These are phyloP conservation scores for Amblyraja radiata DNA, from an alignment of 2,797 vertebrate species.

Conservation along the genomic window DNA sequence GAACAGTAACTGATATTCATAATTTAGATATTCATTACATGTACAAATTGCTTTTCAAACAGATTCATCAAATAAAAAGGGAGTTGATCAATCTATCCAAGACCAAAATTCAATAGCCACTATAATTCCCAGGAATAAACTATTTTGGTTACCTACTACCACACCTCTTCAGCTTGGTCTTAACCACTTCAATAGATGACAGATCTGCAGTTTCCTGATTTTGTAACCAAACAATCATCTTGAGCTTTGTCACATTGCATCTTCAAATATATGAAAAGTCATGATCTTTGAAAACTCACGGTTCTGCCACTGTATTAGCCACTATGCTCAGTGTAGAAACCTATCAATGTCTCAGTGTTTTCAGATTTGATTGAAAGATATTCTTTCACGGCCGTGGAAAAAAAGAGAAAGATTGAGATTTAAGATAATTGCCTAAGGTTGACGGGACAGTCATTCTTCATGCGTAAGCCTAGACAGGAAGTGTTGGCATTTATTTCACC, in stretches of 20 bases:
- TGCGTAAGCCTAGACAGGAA: background rate
- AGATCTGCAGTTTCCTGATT: slow-evolving; percentile 1
- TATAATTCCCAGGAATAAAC: background rate
- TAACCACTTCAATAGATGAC: background rate
- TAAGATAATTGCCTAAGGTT: background rate
- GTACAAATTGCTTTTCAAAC: background rate
- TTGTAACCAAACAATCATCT: background rate
- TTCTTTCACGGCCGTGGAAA: background rate
- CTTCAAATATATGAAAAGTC: background rate
- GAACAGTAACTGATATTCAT: background rate
- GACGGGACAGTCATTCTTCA: background rate
- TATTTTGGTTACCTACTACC: background rate
- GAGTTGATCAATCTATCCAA: background rate
- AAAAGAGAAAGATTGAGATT: background rate
- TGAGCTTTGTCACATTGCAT: background rate
- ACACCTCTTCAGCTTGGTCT: background rate
- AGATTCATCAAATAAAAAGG: background rate
- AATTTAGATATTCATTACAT: background rate
- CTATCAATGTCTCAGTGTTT: background rate
- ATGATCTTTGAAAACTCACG: background rate
- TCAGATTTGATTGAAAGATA: background rate
- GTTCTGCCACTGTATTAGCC: background rate
- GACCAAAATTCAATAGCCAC: background rate
- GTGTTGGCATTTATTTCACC: slow-evolving; percentile 6
- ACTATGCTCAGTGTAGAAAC: background rate